Evolutionary conservation across 2,888 invertebrate genomes (phyloP), one percentile per base, ranked within the genome.

Genomic region (Phytoseiulus persimilis): DNA sequence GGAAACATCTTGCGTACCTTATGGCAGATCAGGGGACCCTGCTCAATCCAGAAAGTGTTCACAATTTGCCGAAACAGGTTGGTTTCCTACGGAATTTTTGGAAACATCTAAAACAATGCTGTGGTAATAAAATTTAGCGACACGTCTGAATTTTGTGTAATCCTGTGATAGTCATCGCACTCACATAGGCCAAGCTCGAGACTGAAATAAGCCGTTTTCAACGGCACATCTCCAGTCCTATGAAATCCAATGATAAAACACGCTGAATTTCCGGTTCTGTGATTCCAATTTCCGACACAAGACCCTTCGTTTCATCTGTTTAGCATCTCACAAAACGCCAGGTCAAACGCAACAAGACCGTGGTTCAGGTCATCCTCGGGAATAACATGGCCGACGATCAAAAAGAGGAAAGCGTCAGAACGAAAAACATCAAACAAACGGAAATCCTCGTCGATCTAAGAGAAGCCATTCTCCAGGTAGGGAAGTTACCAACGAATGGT

Each of bases 391-490:
- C 92, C 33, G 95, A 95, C 92, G 95, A 95, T 91, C 94, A 94
- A 91, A 95, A 94, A 91, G 95, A 95, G 92, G 96, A 97, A 91
- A 96, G 96, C 93, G 94, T 96, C 28, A 96, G 98, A 92, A 96
- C 96, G 90, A 99, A 99, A 93, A 99, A 99, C 94, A 97, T 99
- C 90, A 95, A 96, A 91, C 99, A 99, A 94, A 99, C 99, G 91
- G 99, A 99, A 94, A 96, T 99, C 92, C 94, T 99, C 91, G 98
- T 99, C n/a, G 98, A 99, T 94, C 94, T 99, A 90, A 94, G 98
- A 91, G 98, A 99, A 94, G 96, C 98, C 46, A 97, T 99, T 91
- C 94, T 98, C 90, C 98, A 97, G 93, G 95, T 96, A 91, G 96
- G 84, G 23, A 39, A 39, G 39, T 39, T 39, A 39, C 9, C 39